These are phyloP conservation scores for Delia radicum DNA, from an alignment of 1,140 invertebrate genomes.

Conservation along the genomic window DNA sequence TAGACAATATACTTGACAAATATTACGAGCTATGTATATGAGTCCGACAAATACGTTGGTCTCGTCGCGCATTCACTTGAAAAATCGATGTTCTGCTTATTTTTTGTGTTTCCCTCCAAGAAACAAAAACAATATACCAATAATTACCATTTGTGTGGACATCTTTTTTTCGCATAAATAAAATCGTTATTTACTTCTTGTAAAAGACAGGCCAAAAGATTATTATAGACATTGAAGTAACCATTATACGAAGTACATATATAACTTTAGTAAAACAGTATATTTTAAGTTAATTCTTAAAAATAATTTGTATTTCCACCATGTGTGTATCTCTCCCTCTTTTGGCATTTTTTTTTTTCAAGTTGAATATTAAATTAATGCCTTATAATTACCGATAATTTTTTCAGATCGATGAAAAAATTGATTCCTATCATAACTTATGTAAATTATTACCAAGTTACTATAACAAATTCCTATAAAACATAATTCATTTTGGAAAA, in stretches of 20 bases:
- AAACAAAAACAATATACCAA: neutral
- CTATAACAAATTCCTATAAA: neutral
- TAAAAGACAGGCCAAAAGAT: neutral
- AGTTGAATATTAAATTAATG: slow-evolving; percentile 21
- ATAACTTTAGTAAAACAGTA: neutral
- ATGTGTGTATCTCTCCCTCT: neutral
- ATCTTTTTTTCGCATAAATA: slow-evolving; percentile 19
- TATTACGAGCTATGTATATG: too few species aligned
- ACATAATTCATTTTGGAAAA: neutral
- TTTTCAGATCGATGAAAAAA: neutral
- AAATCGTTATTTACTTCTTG: slow-evolving; percentile 12
- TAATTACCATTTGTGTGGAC: slow-evolving; percentile 21
- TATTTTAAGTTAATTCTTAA: neutral
- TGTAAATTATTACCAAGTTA: slow-evolving; percentile 5
- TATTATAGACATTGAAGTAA: neutral
- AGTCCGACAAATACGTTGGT: too few species aligned
- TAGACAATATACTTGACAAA: too few species aligned
- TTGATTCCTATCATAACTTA: slow-evolving; percentile 28
- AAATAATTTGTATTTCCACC: neutral
- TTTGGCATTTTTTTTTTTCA: neutral
- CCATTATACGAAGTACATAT: neutral
- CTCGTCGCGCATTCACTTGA: too few species aligned
- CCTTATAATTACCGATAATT: slow-evolving; percentile 17
- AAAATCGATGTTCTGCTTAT: too few species aligned
- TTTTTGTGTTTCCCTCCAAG: neutral